Evolutionary conservation across 2,113 vertebrate genomes (phyloP).

Genomic region (Solenodon paradoxus): DNA sequence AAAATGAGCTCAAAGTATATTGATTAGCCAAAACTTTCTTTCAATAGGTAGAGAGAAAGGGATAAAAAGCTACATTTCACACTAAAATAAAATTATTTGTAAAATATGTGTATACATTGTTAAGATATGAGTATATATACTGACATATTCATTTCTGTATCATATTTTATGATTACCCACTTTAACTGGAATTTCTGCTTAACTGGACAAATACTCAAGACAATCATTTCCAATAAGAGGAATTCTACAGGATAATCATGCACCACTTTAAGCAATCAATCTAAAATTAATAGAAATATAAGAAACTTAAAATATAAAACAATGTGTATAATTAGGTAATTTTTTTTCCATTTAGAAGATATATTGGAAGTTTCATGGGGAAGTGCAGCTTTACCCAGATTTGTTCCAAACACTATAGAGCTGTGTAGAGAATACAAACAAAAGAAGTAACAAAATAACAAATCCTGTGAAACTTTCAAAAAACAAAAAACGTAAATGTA

Average conservation of each 20-base stretch:
- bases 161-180: neutral
- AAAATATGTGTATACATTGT: neutral
- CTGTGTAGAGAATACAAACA: neutral
- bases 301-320: conserved; percentile 28
- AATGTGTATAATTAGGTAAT: neutral
- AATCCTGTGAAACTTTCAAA: neutral
- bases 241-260: conserved; percentile 10
- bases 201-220: neutral
- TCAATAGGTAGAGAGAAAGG: too few relatives aligned
- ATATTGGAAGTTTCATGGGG: neutral
- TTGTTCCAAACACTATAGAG: neutral
- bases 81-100: conserved; percentile 10
- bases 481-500: neutral
- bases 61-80: too few relatives aligned
- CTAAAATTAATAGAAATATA: conserved; percentile 34
- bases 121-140: neutral
- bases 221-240: conserved; percentile 28
- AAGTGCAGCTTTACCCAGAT: neutral
- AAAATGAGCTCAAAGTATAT: neutral
- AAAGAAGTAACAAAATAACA: neutral
- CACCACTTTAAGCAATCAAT: neutral
- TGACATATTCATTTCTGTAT: neutral
- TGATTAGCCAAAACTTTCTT: neutral
- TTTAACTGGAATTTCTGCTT: conserved; percentile 15
- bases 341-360: conserved; percentile 5